Evolutionary conservation across 1,140 invertebrate genomes (phyloP).

Genomic region (Phthorimaea operculella): DNA sequence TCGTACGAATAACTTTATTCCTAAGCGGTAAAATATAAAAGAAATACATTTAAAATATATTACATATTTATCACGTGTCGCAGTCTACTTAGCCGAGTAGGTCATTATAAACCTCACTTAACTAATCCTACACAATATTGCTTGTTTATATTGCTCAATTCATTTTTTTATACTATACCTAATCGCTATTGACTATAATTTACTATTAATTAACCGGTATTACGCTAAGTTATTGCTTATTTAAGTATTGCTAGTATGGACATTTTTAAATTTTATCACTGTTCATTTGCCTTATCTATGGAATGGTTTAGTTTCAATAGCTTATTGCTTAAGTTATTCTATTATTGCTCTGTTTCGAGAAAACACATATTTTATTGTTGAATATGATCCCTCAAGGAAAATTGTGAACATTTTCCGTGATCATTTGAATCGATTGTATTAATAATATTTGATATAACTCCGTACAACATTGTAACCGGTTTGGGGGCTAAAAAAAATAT

Average conservation of each 20-base stretch:
- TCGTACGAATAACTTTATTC: slow-evolving; percentile 6
- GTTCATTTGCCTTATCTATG: slow-evolving; percentile 13
- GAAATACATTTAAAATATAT: slow-evolving; percentile 1
- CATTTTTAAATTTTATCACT: slow-evolving; percentile 25
- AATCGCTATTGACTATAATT: slow-evolving; percentile 10
- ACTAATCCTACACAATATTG: slow-evolving; percentile 30
- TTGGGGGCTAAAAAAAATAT: too few relatives aligned
- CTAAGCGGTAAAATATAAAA: slow-evolving; percentile 13
- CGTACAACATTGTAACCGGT: too few relatives aligned
- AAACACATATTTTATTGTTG: too few relatives aligned
- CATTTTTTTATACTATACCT: slow-evolving; percentile 13
- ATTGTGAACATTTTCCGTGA: too few relatives aligned
- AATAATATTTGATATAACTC: too few relatives aligned
- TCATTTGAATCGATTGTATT: too few relatives aligned
- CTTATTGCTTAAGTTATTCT: too few relatives aligned
- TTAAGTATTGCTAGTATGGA: slow-evolving; percentile 30
- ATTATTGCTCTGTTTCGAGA: too few relatives aligned
- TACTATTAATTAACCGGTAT: slow-evolving; percentile 3
- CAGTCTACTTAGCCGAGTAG: slow-evolving; percentile 27
- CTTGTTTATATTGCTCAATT: slow-evolving; percentile 28
- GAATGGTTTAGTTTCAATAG: neutral
- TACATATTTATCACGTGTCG: slow-evolving; percentile 17
- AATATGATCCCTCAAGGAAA: too few relatives aligned
- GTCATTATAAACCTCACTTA: slow-evolving; percentile 11
- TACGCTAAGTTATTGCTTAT: slow-evolving; percentile 28